Evolutionary conservation across 2,888 invertebrate genomes (phyloP), one percentile per base, ranked within the genome.

Genomic region (Caradrina clavipalpis): DNA sequence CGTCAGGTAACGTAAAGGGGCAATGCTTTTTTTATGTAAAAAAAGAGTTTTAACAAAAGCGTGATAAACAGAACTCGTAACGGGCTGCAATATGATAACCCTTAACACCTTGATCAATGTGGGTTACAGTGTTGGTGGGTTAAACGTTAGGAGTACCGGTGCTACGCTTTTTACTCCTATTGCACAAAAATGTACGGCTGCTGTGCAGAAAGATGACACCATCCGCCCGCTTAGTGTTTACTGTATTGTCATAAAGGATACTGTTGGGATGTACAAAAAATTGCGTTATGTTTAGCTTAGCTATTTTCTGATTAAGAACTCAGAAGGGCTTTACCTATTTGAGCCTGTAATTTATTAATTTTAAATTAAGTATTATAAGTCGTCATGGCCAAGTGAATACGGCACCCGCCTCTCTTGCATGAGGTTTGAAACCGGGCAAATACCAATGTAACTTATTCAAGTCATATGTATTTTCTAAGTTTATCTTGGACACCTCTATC

Each of bases 51-150:
- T 76, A 90, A 91, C 93, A 94, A 87, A 89, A 88, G 90, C 82
- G 87, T 90, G 88, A 85, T 87, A 88, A 87, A 88, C 87, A 83
- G 86, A 89, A 86, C 86, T 88, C 84, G 82, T 94, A 95, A 94
- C 95, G 95, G 93, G 91, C 89, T 92, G 96, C 92, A 96, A 96
- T 91, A 87, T 89, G 95, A 96, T 95, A 92, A 92, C 91, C 86
- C 89, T 81, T 90, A 93, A 94, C 96, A 96, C 95, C 95, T 96
- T 95, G 94, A 92, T 92, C 90, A 92, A 96, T 95, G 92, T 96
- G 95, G 96, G 96, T 96, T 95, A 96, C 93, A 88, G 94, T 89
- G 91, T 91, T 89, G 86, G 88, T 86, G 88, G 87, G 88, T 85
- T 76, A 82, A 68, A 56, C 17, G 80, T 78, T 85, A 80, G 76